Base-by-base conservation (phyloP, 2,888 invertebrate species). In the Tridacna gigas region DNA sequence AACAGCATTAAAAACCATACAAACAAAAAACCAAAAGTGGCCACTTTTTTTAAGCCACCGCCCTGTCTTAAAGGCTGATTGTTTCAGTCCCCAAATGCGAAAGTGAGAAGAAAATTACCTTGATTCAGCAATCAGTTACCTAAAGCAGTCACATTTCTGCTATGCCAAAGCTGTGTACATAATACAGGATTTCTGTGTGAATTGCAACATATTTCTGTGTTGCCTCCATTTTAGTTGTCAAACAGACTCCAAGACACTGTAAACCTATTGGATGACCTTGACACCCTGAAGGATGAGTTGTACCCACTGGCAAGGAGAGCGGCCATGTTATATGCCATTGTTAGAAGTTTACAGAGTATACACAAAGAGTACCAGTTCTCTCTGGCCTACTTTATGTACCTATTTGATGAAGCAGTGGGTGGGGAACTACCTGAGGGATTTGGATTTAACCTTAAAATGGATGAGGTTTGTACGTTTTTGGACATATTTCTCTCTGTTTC, bases 341-440 rank as follows among this genome's bases (percentile, higher is more conserved):
- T 93, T n/a, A 84, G 93, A 47, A 91, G 92, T 69, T 86, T 94
- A 80, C 89, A 91, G 63, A 90, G 90, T 73, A 81, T 94, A 18
- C 91, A 91, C 47, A 91, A 91, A 37, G 93, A 94, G 84, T 94
- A 94, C 86, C 93, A 93, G 89, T 94, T 94, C 90, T 90, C 93
- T 15, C 84, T 94, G 86, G 85, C 90, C 45, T 93, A 93, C 86
- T 94, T 94, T 88, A 86, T 94, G 22, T 83, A 90, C 25, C 88
- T 94, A 83, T 94, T 94, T 92, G 94, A 94, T 86, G 93, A 94
- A 79, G 94, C 94, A 11, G 89, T 94, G 15, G 94, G 94, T 61
- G 93, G 92, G 9, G 91, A 92, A 66, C 86, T 93, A 18, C 93
- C 94, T 20, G 84, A 86, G 13, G 91, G 91, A 12, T 91, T 88